Conservation (phyloP, 2,797 vertebrate genomes). For the Notolabrus celidotus region DNA sequence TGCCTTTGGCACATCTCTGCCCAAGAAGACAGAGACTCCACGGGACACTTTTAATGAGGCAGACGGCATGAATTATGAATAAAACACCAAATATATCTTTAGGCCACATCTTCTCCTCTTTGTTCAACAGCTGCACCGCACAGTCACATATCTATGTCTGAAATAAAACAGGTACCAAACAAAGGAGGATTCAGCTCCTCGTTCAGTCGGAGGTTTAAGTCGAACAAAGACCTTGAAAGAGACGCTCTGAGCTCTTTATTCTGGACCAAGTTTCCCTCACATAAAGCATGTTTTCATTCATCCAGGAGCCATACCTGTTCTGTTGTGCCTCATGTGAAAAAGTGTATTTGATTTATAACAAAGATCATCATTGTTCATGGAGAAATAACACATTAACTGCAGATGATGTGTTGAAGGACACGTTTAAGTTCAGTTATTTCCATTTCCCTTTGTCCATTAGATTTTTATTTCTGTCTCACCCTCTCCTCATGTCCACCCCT, state of each 20-base stretch:
- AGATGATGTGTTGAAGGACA: conserved; percentile 42
- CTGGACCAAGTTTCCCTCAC: neutral
- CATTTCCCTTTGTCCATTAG: conserved; percentile 54
- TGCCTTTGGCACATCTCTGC: neutral
- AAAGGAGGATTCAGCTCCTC: neutral
- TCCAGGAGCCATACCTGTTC: neutral
- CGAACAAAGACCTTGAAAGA: neutral
- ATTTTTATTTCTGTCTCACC: conserved; percentile 69
- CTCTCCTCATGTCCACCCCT: conserved; percentile 59
- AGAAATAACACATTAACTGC: conserved; percentile 21
- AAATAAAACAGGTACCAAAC: neutral
- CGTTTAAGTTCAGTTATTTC: conserved; percentile 54
- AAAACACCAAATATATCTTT: neutral
- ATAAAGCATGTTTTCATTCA: neutral
- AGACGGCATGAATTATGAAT: neutral
- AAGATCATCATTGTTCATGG: conserved; percentile 23
- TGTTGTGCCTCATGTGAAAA: conserved; percentile 3
- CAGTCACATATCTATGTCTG: neutral
- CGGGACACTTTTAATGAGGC: neutral
- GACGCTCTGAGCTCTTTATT: neutral
- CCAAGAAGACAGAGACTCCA: neutral
- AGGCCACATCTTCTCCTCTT: neutral
- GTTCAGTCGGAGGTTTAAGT: conserved; percentile 5
- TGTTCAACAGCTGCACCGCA: neutral
- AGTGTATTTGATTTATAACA: conserved; percentile 15